Evolutionary conservation across 23 tunicate genomes (phyloP), one percentile per base, ranked within the genome.

Genomic region (Styela clava): DNA sequence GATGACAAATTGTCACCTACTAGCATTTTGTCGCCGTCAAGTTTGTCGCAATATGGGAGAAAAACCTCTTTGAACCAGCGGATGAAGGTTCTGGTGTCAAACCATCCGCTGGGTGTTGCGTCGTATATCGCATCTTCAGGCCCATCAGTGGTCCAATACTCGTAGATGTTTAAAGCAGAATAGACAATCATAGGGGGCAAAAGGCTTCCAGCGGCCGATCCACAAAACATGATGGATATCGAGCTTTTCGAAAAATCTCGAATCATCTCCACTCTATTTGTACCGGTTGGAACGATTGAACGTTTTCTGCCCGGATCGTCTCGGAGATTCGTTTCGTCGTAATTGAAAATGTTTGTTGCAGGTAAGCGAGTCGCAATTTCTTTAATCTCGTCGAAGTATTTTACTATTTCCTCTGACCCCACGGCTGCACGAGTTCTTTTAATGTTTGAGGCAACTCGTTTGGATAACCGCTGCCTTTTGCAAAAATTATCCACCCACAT

Each of bases 131-230:
- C 21, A 61, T 21, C 64, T 19, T 19, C 20, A 19, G 64, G 64
- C 20, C 64, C 64, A 61, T 21, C 64, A 19, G 19, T 61, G 20
- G 64, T 61, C 64, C 64, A 61, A 19, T 61, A 19, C 20, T 19
- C 21, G 21, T 61, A 61, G 21, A 61, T 19, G 64, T 61, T 61
- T 61, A 19, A 19, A 61, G 64, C 19, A 19, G 19, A 19, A 28
- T 65, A 65, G 9, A 65, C 71, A 65, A 65, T 16, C 71, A 65
- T 65, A 3, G 71, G 71, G 7, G 71, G 16, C 31, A 65, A 28
- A 16, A 25, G 31, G 5, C 16, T 5, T 65, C 71, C 16, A 26
- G 31, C 71, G 7, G 71, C 71, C 9, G 30, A 25, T 65, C 71
- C 71, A 16, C 71, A 65, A 65, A 65, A 65, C 71, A 16, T 65